These are phyloP conservation scores for Colletes gigas DNA, from an alignment of 1,140 invertebrate genomes.

Conservation along the genomic window DNA sequence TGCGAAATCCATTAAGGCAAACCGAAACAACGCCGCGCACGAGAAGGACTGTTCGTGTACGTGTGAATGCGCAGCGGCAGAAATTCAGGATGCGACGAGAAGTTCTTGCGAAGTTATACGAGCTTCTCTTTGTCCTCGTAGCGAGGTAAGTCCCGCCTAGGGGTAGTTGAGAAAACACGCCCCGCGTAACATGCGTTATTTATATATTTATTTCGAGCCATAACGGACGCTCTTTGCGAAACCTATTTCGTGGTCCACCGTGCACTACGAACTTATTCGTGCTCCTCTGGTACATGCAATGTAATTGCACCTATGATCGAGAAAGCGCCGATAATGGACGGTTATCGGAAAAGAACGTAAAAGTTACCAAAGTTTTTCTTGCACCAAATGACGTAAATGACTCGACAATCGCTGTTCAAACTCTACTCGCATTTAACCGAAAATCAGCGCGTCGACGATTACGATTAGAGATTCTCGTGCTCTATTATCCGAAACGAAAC, in stretches of 20 bases:
- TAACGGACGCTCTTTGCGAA: constrained; percentile 13
- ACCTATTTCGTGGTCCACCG: constrained; percentile 3
- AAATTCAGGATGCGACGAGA: constrained; percentile 62
- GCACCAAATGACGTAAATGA: too few species aligned
- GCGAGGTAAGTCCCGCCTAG: constrained; percentile 44
- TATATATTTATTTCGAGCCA: constrained; percentile 47
- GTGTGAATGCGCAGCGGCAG: constrained; percentile 44
- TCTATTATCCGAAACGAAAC: constrained; percentile 70
- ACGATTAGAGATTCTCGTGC: neutral
- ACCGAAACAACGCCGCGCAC: constrained; percentile 58
- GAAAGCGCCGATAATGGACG: too few species aligned
- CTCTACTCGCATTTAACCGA: too few species aligned
- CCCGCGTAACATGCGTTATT: constrained; percentile 45
- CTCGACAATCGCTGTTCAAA: too few species aligned
- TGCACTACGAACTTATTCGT: neutral
- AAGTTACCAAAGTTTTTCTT: too few species aligned
- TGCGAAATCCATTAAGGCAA: constrained; percentile 78
- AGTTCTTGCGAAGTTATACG: constrained; percentile 63
- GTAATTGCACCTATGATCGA: neutral
- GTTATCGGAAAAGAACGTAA: too few species aligned
- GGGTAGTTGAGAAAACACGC: constrained; percentile 45
- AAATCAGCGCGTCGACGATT: neutral
- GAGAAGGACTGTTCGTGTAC: constrained; percentile 27
- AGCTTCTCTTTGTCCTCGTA: constrained; percentile 49
- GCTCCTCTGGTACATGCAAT: neutral